phyloP scores from a whole-genome alignment of 1,140 invertebrate genomes.

The Hylaeus anthracinus region DNA sequence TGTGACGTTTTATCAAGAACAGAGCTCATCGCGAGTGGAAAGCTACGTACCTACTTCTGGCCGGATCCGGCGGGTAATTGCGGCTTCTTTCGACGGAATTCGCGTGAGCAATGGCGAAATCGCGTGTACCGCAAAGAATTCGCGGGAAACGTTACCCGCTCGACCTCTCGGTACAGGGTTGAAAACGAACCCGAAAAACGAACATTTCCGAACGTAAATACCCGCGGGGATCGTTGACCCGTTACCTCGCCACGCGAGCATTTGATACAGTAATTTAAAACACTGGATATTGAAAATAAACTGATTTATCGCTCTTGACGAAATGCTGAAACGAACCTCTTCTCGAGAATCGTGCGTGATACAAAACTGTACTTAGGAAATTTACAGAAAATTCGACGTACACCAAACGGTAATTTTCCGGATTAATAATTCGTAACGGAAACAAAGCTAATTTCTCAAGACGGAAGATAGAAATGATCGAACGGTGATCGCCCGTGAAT shows the following conservation, averaged over 20 bases:
- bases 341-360: no score
- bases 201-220: background rate
- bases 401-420: no score
- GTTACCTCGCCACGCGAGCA: background rate
- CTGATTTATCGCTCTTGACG: no score
- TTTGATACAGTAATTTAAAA: background rate
- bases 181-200: background rate
- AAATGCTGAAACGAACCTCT: no score
- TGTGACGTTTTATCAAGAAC: constrained; percentile 33
- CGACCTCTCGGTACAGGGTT: background rate
- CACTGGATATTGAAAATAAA: no score
- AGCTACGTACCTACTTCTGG: background rate
- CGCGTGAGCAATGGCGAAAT: constrained; percentile 50
- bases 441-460: no score
- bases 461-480: background rate
- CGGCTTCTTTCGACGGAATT: constrained; percentile 19
- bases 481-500: background rate
- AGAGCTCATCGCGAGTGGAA: background rate
- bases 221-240: constrained; percentile 7
- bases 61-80: constrained; percentile 24
- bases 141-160: background rate
- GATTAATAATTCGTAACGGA: no score
- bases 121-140: constrained; percentile 36
- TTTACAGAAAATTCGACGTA: no score
- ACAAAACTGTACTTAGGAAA: no score